Percentiles rank a stretch among this genome's conserved stretches.
Evolutionary conservation across 2,797 vertebrate genomes (phyloP).

Genomic region (Chelmon rostratus): DNA sequence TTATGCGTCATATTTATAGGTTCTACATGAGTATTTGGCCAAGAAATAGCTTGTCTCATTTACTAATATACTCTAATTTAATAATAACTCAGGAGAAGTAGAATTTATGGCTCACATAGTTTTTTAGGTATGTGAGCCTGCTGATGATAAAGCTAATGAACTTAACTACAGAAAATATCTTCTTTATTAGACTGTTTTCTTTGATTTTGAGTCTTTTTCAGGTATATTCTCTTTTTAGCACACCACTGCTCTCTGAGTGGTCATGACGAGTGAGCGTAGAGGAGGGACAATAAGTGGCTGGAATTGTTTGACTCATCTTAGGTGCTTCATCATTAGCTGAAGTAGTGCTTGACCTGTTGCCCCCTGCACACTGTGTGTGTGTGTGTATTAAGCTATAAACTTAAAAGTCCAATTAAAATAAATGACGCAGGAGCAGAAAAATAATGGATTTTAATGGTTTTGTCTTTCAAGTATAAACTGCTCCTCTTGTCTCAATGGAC

Average conservation of each 20-base stretch:
- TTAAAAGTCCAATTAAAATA: conserved; percentile 22
- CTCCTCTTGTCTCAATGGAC: not conserved
- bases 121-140: not conserved
- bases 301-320: conserved; percentile 18
- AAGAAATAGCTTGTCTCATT: too few relatives aligned
- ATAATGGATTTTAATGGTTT: conserved; percentile 2
- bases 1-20: too few relatives aligned
- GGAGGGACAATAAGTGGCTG: conserved; percentile 3
- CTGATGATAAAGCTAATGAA: not conserved
- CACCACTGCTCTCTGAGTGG: conserved; percentile 12
- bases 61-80: too few relatives aligned
- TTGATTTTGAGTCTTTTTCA: conserved; percentile 6
- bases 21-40: too few relatives aligned
- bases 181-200: not conserved
- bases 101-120: not conserved
- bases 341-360: conserved; percentile 40
- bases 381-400: not conserved
- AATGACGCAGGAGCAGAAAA: not conserved
- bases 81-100: not conserved
- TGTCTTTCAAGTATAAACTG: conserved; percentile 8
- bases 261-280: not conserved
- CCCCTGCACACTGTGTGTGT: not conserved
- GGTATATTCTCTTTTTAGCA: not conserved
- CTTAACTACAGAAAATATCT: not conserved
- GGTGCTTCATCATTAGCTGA: conserved; percentile 26